A percentile compares a stretch with the other conserved stretches of the same genome.
These are phyloP conservation scores for Proisotoma minuta DNA, from an alignment of 2,888 invertebrate genomes.

Conservation along the genomic window DNA sequence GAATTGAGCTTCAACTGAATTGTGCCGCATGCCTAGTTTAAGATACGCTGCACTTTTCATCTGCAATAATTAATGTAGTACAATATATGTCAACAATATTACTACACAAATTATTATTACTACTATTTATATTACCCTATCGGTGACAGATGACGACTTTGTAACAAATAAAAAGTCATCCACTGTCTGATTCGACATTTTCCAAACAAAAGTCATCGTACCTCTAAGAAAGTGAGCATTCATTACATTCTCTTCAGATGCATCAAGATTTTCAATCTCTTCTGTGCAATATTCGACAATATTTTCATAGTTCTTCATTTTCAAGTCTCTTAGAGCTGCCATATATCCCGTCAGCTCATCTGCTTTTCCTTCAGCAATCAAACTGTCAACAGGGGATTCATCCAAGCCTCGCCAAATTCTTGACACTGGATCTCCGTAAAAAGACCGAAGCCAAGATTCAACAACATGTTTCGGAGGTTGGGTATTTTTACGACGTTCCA, in stretches of 20 bases:
- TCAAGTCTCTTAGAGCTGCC: slow-evolving; percentile 34
- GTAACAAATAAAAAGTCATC: slow-evolving; percentile 1
- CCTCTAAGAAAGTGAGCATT: slow-evolving; percentile 9
- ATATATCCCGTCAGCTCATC: slow-evolving; percentile 27
- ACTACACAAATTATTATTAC: not conserved
- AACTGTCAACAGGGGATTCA: slow-evolving; percentile 11
- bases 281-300: slow-evolving; percentile 37
- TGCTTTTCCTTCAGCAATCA: slow-evolving; percentile 3
- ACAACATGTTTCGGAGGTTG: slow-evolving; percentile 1
- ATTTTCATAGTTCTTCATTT: slow-evolving; percentile 25
- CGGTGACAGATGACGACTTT: not conserved
- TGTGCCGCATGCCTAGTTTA: slow-evolving; percentile 17
- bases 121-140: not conserved
- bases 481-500: slow-evolving; percentile 1
- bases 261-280: slow-evolving; percentile 32
- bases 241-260: slow-evolving; percentile 15
- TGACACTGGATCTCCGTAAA: slow-evolving; percentile 26
- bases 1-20: too few relatives aligned
- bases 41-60: slow-evolving; percentile 29
- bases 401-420: slow-evolving; percentile 28
- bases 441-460: slow-evolving; percentile 16
- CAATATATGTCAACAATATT: not conserved
- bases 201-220: slow-evolving; percentile 3
- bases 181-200: not conserved
- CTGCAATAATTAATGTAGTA: slow-evolving; percentile 2